Evolutionary conservation across 2,797 vertebrate species (phyloP), one percentile per base, ranked within the genome.

Genomic region (Apogon hyalosoma): DNA sequence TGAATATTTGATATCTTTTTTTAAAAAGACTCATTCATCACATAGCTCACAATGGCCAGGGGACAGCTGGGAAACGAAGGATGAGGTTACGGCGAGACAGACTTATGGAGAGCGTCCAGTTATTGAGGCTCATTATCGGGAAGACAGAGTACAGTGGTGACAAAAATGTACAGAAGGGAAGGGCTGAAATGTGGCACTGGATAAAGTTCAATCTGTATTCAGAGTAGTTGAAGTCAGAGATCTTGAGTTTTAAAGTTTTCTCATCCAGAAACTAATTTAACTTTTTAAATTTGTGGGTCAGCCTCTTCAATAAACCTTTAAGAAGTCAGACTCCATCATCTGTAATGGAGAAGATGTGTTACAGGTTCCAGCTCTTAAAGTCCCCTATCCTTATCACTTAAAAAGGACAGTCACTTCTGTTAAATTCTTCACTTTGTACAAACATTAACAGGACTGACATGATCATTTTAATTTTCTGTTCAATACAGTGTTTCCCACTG

Each of bases 1-100:
- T 93, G 73, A 92, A 93, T 93, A 88, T 92, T 92, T 93, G 69
- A 93, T 91, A 62, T 36, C 56, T 53, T 84, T 82, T 82, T 85
- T 69, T 18, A 40, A 69, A 83, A 84, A 72, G 63, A 69, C 68
- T 79, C 65, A 79, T 91, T 91, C 75, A 74, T 91, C 90, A 83
- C 75, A 0, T 28, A 52, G 65, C 59, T 62, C 56, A 43, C 56
- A 4, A 41, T 46, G 42, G 74, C 60, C 63, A 7, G 41, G 19
- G 57, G 54, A 57, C 19, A 0, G 24, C 24, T 54, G 49, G 55
- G 55, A 75, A 51, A 72, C 2, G 52, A 61, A 51, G 41, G 55
- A 67, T 67, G 70, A 64, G 54, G 73, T 73, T 63, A 43, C 14
- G 36, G 24, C 0, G 21, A 63, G 67, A 73, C 43, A 64, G 62